Evolutionary conservation across 2,888 invertebrate genomes (phyloP), one percentile per base, ranked within the genome.

Genomic region (Trimorus sp.): DNA sequence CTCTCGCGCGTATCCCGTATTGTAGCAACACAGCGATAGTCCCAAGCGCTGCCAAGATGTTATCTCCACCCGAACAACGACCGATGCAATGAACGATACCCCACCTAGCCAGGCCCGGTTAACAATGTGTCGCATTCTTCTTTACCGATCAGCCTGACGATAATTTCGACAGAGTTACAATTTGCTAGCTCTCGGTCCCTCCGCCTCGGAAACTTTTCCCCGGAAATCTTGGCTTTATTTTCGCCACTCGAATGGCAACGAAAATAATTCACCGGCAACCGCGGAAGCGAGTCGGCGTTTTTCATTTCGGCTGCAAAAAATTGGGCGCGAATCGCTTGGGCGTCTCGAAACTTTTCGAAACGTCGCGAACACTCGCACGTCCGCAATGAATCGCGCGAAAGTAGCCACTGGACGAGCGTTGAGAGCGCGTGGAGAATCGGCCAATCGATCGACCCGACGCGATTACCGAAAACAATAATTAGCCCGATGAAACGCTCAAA

Each of bases 91-190:
- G 85, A 84, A 83, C 85, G 86, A 86, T 86, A 86, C 81, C 84
- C 85, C 77, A 81, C 82, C 78, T 76, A 79, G 76, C 81, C 84
- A 62, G 79, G 75, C 83, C 77, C 83, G 84, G 86, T 87, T 88
- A 88, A 88, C 90, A 89, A 90, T 90, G 88, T 90, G 89, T 90
- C 90, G 89, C 89, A 91, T 89, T 90, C 90, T 89, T 89, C 88
- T 88, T 88, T 86, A 82, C 86, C 87, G 90, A 89, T 90, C 89
- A 87, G 87, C 75, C 81, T 84, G 79, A 86, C 87, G 90, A 89
- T 90, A 89, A 89, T 89, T 89, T 89, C 88, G 89, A 89, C 89
- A 89, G 89, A 90, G 88, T 89, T 89, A 89, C 90, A 89, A 89
- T 89, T 89, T 89, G 89, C 89, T 89, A 87, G 89, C 86, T 88